Evolutionary conservation across 2,797 vertebrate genomes (phyloP).

Genomic region (Eremophila alpestris): DNA sequence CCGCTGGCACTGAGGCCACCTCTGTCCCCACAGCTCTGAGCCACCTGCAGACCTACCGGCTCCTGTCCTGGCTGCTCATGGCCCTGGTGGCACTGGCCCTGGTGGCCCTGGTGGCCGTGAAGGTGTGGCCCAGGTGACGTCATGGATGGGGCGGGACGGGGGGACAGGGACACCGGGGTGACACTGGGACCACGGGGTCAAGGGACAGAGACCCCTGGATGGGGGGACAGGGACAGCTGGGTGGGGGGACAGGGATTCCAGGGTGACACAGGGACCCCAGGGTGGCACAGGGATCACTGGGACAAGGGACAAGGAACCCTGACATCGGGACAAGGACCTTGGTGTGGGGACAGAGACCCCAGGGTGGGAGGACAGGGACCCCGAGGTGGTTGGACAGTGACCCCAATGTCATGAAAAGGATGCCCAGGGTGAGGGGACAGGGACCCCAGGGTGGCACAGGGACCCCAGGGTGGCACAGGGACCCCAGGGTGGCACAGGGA

Average conservation of each 20-base stretch:
- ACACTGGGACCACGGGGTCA: not conserved
- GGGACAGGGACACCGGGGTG: not conserved
- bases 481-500: not conserved
- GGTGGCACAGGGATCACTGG: too few relatives aligned
- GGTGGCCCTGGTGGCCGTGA: not conserved
- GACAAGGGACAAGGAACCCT: not conserved
- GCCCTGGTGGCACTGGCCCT: accelerated
- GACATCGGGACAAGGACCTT: too few relatives aligned
- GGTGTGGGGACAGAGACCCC: too few relatives aligned
- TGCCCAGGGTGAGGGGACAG: too few relatives aligned
- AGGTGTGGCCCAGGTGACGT: conserved; percentile 34
- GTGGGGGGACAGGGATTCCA: not conserved
- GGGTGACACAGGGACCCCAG: too few relatives aligned
- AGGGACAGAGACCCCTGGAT: not conserved
- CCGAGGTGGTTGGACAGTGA: too few relatives aligned
- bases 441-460: too few relatives aligned
- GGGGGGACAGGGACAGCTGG: not conserved
- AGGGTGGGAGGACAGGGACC: not conserved
- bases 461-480: accelerated
- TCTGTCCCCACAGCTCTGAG: not conserved
- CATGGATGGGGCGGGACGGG: accelerated
- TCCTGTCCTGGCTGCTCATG: not conserved
- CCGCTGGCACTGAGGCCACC: accelerated
- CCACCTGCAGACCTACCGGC: not conserved
- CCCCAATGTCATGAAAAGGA: too few relatives aligned